Conservation (phyloP, 2,888 invertebrate genomes). For the Aelia acuminata region DNA sequence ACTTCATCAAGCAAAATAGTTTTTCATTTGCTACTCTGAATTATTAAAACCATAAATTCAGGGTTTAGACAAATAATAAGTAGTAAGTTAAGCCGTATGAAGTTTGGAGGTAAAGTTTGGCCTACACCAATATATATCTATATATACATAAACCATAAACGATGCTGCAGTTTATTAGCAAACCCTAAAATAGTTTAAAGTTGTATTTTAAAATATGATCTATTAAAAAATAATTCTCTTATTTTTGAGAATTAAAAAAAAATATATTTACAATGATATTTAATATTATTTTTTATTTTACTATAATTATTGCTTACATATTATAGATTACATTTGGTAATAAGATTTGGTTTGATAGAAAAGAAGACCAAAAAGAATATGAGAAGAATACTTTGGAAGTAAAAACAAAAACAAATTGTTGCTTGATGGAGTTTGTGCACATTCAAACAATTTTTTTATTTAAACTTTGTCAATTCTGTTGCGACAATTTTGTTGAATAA, state of each 20-base stretch:
- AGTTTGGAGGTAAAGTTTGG: no score
- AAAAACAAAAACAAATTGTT: background rate
- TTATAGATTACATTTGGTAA: no score
- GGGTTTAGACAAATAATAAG: background rate
- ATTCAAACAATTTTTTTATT: no score
- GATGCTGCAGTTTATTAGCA: no score
- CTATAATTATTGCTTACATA: no score
- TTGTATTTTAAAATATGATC: background rate
- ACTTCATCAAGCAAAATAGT: background rate
- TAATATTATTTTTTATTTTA: background rate
- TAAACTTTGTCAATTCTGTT: background rate
- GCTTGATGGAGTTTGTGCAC: background rate
- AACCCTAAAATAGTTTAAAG: background rate
- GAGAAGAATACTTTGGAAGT: no score
- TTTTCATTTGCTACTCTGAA: background rate
- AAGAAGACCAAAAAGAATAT: no score
- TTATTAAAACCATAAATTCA: background rate
- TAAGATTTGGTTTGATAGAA: no score
- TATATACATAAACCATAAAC: no score
- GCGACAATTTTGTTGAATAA: background rate
- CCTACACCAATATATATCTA: no score
- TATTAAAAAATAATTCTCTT: background rate
- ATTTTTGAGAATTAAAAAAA: background rate
- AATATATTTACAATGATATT: background rate
- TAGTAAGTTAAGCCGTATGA: no score